phyloP scores from a whole-genome alignment of 2,797 vertebrate species.

The Malacoctenus gilli region DNA sequence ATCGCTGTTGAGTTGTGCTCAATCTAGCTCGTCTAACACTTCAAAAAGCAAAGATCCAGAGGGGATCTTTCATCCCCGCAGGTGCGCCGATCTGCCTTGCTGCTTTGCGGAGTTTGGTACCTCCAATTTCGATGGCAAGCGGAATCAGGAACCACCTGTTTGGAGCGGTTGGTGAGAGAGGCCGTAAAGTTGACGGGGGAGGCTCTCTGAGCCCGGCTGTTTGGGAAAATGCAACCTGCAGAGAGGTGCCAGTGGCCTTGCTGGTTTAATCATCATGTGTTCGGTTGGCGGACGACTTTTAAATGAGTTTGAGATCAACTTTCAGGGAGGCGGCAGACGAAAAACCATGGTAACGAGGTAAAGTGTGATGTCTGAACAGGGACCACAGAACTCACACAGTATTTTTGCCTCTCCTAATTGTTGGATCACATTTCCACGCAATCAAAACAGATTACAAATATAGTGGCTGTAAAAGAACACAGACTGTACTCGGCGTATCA shows the following conservation, averaged over 20 bases:
- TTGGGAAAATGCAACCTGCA: not conserved
- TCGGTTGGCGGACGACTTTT: slow-evolving; percentile 3
- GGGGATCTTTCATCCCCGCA: no score
- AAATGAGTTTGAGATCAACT: not conserved
- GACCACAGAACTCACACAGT: not conserved
- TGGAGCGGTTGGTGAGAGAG: not conserved
- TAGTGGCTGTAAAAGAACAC: no score
- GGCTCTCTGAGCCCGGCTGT: not conserved
- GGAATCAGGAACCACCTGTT: slow-evolving; percentile 9
- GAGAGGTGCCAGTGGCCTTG: not conserved
- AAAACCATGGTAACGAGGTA: not conserved
- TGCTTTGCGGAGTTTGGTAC: no score
- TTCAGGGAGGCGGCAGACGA: slow-evolving; percentile 10
- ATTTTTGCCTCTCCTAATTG: no score
- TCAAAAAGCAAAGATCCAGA: no score
- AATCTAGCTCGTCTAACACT: no score
- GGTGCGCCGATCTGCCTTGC: no score
- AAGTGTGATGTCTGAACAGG: not conserved
- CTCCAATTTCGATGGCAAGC: slow-evolving; percentile 9
- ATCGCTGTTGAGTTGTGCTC: no score
- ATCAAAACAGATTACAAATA: no score
- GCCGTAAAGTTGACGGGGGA: not conserved
- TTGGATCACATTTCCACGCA: no score
- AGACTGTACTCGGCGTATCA: no score
- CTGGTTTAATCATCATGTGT: not conserved